Base-by-base conservation (phyloP, 2,888 invertebrate species). In the Caenorhabditis sp. region DNA sequence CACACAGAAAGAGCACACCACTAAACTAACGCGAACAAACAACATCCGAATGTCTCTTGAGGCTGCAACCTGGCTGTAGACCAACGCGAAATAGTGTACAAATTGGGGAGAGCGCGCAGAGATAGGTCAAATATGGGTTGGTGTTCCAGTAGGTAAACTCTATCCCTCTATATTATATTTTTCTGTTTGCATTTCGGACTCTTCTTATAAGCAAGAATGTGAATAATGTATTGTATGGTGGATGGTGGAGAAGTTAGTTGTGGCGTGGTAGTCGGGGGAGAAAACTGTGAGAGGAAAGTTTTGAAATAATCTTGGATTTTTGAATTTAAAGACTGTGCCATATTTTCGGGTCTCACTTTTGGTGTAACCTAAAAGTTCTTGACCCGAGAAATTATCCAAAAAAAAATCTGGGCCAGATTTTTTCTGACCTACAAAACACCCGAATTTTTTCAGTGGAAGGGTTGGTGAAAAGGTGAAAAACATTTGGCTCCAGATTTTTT, bases 131-230 rank as follows among this genome's bases (percentile, higher is more conserved):
- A 43, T 43, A 43, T 68, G 58, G 62, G 64, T 58, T 37, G 62
- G 62, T 70, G 65, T 70, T 66, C 69, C 65, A 70, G 69, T 70
- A 65, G 69, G 69, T 65, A 70, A 70, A 70, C 69, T 53, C 59
- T 53, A 50, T 58, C 60, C 23, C 17, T 53, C 4, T 31, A 31
- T 69, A 36, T 23, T 31, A 31, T 69, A 36, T 23, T 43, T 27
- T 1, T 61, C 49, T 70, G 43, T 70, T 70, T 70, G 69, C 65
- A 70, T 61, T 70, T 70, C 50, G 53, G 69, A 69, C 69, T 69
- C 58, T 65, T 58, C 58, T 61, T 51, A 43, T 43, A 43, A 43
- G 43, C 43, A 43, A 43, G 17, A 43, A 43, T 43, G 17, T 43
- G 43, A 43, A 43, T 43, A 43, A 17, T 43, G 43, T 43, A 10